phyloP scores from a whole-genome alignment of 2,888 invertebrate species.

The Hedya salicella region DNA sequence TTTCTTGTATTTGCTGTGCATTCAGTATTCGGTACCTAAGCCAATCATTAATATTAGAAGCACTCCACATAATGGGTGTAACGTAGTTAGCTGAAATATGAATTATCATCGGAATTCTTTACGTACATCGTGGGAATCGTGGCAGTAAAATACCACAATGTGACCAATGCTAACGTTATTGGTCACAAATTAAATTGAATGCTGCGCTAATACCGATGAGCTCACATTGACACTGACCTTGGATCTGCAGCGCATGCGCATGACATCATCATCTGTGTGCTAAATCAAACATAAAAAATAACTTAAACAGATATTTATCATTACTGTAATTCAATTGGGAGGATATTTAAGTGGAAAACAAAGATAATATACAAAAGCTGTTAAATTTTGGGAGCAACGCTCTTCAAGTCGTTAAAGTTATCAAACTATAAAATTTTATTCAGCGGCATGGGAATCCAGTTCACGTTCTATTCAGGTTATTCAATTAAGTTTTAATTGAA shows the following conservation, averaged over 20 bases:
- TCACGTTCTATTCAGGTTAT: slow-evolving; percentile 6
- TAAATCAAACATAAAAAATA: slow-evolving; percentile 51
- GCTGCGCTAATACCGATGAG: slow-evolving; percentile 73
- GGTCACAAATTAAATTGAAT: slow-evolving; percentile 64
- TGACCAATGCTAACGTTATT: slow-evolving; percentile 56
- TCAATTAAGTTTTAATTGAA: slow-evolving; percentile 33
- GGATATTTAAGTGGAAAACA: background rate
- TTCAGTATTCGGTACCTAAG: background rate
- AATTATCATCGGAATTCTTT: slow-evolving; percentile 13
- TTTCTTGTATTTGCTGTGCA: background rate
- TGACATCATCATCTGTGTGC: slow-evolving; percentile 73
- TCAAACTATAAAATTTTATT: background rate
- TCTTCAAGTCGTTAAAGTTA: background rate
- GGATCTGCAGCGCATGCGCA: slow-evolving; percentile 66
- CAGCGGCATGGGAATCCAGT: background rate
- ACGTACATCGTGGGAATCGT: slow-evolving; percentile 24
- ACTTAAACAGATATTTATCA: slow-evolving; percentile 50
- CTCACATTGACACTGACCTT: slow-evolving; percentile 80
- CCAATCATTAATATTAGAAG: background rate
- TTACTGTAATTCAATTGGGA: slow-evolving; percentile 12
- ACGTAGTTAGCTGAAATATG: slow-evolving; percentile 6
- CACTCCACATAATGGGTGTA: background rate
- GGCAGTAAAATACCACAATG: slow-evolving; percentile 37
- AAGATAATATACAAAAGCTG: background rate
- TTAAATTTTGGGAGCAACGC: background rate